Evolutionary conservation across 2,797 vertebrate genomes (phyloP).

Genomic region (Vespertilio murinus): DNA sequence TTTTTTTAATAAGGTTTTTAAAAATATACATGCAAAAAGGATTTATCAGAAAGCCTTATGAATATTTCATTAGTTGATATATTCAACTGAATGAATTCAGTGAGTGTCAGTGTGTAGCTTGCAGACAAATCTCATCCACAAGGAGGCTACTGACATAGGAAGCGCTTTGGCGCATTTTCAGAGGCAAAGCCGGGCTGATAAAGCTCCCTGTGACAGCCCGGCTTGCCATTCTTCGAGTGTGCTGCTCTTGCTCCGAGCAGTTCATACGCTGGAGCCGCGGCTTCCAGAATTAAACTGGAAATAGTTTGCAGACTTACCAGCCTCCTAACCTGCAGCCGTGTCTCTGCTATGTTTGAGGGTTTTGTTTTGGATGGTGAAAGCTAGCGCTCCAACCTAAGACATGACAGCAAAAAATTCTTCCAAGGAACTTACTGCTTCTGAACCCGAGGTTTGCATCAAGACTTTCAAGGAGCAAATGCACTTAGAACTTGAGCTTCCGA

Average conservation of each 20-base stretch:
- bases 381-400: constrained; percentile 74
- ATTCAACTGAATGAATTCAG: constrained; percentile 88
- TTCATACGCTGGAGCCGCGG: constrained; percentile 58
- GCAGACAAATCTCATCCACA: constrained; percentile 82
- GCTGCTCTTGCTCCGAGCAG: constrained; percentile 69
- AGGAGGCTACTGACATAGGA: constrained; percentile 84
- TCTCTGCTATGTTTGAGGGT: constrained; percentile 73
- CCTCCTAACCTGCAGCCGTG: constrained; percentile 61
- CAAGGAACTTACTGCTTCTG: constrained; percentile 88
- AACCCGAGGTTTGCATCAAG: constrained; percentile 93
- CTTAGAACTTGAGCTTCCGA: constrained; percentile 96
- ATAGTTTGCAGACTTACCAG: constrained; percentile 67
- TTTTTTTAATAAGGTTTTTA: constrained; percentile 56
- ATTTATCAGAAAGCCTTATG: constrained; percentile 84
- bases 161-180: constrained; percentile 80
- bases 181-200: constrained; percentile 73
- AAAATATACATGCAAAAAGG: constrained; percentile 71
- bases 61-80: constrained; percentile 92
- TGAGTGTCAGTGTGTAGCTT: constrained; percentile 83
- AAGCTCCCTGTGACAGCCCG: constrained; percentile 78
- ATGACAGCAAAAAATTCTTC: constrained; percentile 90
- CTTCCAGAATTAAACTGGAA: constrained; percentile 59
- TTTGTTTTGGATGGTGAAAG: constrained; percentile 77
- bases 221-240: constrained; percentile 67
- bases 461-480: constrained; percentile 99